phyloP scores from a whole-genome alignment of 1,140 invertebrate species.

The Zaprionus nigranus region DNA sequence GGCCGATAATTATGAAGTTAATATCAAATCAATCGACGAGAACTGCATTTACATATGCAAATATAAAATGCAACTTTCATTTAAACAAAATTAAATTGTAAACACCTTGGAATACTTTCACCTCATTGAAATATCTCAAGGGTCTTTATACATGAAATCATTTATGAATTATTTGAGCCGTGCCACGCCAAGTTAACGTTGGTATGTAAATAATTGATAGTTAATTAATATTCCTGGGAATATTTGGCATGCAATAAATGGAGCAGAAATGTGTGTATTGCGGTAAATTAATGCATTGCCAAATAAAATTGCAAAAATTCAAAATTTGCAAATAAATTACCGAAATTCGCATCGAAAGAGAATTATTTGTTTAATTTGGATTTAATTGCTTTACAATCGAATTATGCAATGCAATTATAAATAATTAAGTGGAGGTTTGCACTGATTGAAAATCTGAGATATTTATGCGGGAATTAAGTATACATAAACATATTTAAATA shows the following conservation, averaged over 20 bases:
- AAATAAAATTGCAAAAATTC: not conserved
- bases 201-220: not conserved
- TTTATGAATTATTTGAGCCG: not conserved
- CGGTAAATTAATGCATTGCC: not conserved
- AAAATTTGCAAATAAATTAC: not conserved
- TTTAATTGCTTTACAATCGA: slow-evolving; percentile 3
- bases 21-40: too few species aligned
- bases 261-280: not conserved
- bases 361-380: not conserved
- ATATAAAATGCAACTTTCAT: not conserved
- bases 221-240: not conserved
- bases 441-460: not conserved
- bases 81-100: not conserved
- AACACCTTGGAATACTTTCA: too few species aligned
- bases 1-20: too few species aligned
- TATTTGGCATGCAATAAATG: too few species aligned
- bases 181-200: not conserved
- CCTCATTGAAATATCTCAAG: too few species aligned
- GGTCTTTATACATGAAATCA: not conserved
- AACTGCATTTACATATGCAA: not conserved
- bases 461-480: not conserved
- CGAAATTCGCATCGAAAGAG: not conserved
- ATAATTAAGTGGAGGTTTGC: not conserved
- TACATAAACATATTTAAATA: not conserved
- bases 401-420: slow-evolving; percentile 3